A percentile compares a stretch with the other conserved stretches of the same genome.
These are phyloP conservation scores for Mormyrus hasselquistii DNA, from an alignment of 2,797 vertebrate species.

Conservation along the genomic window DNA sequence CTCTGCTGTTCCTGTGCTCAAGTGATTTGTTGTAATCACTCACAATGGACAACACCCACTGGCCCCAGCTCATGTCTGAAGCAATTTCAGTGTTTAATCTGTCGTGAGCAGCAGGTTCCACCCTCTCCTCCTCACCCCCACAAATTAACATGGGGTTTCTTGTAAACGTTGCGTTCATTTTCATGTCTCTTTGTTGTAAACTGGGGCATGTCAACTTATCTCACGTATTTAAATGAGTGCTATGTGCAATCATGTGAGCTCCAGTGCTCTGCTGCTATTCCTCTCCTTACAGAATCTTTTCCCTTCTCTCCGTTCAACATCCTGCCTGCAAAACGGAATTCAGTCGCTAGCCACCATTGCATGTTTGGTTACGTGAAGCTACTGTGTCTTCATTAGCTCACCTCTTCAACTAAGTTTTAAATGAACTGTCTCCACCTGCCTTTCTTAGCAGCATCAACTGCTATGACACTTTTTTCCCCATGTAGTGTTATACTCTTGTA, in stretches of 20 bases:
- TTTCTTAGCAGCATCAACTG: neutral
- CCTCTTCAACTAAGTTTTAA: neutral
- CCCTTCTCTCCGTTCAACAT: neutral
- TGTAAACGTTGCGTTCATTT: neutral
- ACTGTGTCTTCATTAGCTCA: neutral
- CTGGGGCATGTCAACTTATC: neutral
- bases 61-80: neutral
- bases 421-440: neutral
- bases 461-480: neutral
- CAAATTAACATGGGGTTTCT: neutral
- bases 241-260: neutral
- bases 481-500: neutral
- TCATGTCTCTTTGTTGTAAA: neutral
- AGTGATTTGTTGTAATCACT: neutral
- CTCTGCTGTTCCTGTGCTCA: neutral
- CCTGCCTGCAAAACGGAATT: neutral
- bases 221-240: neutral
- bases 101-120: neutral
- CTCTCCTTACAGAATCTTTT: neutral
- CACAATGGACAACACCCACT: neutral
- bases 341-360: neutral
- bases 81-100: neutral
- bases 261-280: neutral
- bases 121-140: neutral
- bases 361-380: neutral